Conservation (phyloP, 2,113 vertebrate genomes). For the Caranx melampygus region DNA sequence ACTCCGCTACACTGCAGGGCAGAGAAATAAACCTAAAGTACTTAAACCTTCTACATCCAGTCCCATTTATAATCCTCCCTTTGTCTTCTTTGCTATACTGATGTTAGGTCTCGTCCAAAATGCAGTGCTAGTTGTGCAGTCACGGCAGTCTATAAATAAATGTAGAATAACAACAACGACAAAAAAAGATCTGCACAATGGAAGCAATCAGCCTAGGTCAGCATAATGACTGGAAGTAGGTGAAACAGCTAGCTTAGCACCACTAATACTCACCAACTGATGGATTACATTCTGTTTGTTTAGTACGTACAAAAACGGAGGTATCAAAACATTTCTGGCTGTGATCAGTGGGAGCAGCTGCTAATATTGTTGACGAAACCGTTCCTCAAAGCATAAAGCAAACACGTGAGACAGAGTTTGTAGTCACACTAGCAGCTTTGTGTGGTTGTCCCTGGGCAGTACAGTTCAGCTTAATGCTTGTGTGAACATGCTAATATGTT, state of each 20-base stretch:
- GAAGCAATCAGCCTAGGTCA: conserved; percentile 1
- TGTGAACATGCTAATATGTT: not conserved
- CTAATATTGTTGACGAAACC: not conserved
- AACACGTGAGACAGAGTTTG: not conserved
- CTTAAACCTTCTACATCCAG: conserved; percentile 28
- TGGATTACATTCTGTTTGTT: not conserved
- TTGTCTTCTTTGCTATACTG: conserved; percentile 44
- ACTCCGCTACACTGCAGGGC: conserved; percentile 45
- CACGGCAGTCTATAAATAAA: conserved; percentile 26
- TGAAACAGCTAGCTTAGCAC: not conserved
- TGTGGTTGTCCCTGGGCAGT: no score
- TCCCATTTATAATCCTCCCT: conserved; percentile 41
- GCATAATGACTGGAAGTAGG: not conserved
- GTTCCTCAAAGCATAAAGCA: not conserved
- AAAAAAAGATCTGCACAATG: not conserved
- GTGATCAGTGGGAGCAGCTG: no score
- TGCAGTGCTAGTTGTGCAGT: conserved; percentile 24
- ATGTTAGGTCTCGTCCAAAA: conserved; percentile 27
- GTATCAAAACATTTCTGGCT: no score
- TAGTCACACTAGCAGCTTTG: no score
- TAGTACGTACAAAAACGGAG: no score
- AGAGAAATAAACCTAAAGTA: conserved; percentile 36
- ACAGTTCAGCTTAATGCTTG: not conserved
- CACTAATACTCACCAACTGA: not conserved
- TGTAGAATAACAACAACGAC: not conserved